These are phyloP conservation scores for Channa striata DNA, from an alignment of 2,797 vertebrate genomes.

Conservation along the genomic window DNA sequence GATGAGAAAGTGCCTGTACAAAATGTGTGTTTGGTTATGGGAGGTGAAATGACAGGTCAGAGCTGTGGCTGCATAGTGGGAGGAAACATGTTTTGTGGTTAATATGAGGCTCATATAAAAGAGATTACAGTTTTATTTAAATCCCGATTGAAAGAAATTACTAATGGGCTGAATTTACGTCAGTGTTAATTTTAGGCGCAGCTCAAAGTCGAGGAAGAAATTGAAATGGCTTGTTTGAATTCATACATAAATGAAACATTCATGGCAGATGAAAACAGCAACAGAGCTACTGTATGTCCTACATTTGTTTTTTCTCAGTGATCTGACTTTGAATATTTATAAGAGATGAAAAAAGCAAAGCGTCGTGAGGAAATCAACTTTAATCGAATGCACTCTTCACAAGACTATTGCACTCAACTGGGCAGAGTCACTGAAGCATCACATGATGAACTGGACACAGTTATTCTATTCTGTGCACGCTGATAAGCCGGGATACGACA, in stretches of 20 bases:
- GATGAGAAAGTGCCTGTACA: conserved; percentile 42
- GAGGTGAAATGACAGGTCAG: conserved; percentile 56
- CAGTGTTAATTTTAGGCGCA: conserved; percentile 42
- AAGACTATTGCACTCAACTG: conserved; percentile 72
- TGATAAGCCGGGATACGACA: conserved; percentile 69
- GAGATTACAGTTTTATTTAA: too few relatives aligned
- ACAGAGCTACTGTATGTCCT: conserved; percentile 55
- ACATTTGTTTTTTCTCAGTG: conserved; percentile 65
- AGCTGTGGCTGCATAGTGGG: conserved; percentile 5
- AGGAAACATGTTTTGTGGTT: conserved; percentile 33
- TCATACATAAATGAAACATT: conserved; percentile 75
- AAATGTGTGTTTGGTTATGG: conserved; percentile 51
- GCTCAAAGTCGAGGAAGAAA: conserved; percentile 56
- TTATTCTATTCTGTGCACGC: conserved; percentile 68
- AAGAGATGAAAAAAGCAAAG: conserved; percentile 63
- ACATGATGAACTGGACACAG: conserved; percentile 64
- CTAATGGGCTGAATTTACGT: conserved; percentile 50
- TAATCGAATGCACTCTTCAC: conserved; percentile 77
- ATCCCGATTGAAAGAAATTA: conserved; percentile 10
- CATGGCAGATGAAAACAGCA: conserved; percentile 23
- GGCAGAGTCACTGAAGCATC: conserved; percentile 69
- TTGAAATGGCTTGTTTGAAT: conserved; percentile 71
- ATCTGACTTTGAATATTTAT: conserved; percentile 79
- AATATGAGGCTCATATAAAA: conserved; percentile 24
- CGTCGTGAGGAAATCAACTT: conserved; percentile 64